phyloP scores from a whole-genome alignment of 2,888 invertebrate genomes.

The Ischnura elegans region DNA sequence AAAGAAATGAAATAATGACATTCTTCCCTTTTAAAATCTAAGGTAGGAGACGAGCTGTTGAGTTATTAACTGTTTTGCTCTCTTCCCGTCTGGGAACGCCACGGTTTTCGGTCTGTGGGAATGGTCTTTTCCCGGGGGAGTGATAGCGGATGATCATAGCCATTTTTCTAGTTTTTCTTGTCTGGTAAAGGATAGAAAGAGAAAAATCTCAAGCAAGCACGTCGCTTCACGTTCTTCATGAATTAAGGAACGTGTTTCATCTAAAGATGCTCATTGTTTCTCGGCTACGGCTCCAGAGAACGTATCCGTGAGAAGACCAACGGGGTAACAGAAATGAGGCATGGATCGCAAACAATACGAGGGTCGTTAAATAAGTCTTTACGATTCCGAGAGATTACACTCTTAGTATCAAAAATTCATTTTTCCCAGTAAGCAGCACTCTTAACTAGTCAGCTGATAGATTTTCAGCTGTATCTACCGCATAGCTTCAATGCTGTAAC shows the following conservation, averaged over 20 bases:
- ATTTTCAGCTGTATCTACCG: no score
- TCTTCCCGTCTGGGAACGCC: neutral
- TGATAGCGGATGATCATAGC: neutral
- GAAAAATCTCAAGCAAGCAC: no score
- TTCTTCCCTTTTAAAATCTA: neutral
- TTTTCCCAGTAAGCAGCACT: no score
- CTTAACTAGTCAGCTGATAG: no score
- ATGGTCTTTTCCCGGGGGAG: neutral
- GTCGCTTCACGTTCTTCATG: neutral
- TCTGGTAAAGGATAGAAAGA: no score
- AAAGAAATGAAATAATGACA: neutral
- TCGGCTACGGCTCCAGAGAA: no score
- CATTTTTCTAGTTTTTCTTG: neutral
- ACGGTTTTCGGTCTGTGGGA: neutral
- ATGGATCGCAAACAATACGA: no score
- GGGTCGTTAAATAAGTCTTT: no score
- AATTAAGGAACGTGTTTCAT: constrained; percentile 1
- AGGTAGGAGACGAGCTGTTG: neutral
- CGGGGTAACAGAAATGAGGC: no score
- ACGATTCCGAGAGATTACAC: no score
- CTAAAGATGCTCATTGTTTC: neutral
- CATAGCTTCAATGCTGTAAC: no score
- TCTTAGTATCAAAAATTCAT: no score
- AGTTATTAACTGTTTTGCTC: neutral
- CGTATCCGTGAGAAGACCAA: neutral